Evolutionary conservation across 2,888 invertebrate species (phyloP).

Genomic region (Chloroclysta siterata): DNA sequence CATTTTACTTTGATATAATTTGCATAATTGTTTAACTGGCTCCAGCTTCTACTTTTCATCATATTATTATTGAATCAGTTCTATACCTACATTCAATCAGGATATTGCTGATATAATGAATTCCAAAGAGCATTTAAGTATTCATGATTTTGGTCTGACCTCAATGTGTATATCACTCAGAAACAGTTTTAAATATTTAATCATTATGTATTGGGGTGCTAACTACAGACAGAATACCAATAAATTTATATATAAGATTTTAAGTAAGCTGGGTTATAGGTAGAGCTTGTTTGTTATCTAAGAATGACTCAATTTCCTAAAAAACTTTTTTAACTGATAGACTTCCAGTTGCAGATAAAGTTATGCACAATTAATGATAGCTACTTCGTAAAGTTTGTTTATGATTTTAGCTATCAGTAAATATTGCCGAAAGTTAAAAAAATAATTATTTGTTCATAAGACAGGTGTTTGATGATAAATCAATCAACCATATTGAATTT

Average conservation of each 20-base stretch:
- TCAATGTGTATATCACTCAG: conserved; percentile 1
- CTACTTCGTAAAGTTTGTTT: too few species aligned
- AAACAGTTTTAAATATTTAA: conserved; percentile 20
- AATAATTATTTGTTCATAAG: too few species aligned
- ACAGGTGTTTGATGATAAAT: too few species aligned
- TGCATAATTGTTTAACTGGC: neutral
- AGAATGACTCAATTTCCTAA: neutral
- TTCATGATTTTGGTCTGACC: conserved; percentile 16
- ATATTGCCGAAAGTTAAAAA: too few species aligned
- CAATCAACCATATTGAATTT: too few species aligned
- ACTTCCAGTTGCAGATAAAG: too few species aligned
- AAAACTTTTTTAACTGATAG: too few species aligned
- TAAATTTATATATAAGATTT: neutral
- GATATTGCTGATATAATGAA: conserved; percentile 8
- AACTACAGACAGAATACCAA: neutral
- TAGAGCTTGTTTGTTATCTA: neutral
- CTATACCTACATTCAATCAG: conserved; percentile 8
- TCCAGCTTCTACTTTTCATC: neutral
- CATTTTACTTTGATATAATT: conserved; percentile 5
- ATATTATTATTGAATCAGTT: conserved; percentile 4
- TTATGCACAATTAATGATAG: too few species aligned
- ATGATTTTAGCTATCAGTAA: too few species aligned
- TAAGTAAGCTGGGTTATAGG: neutral
- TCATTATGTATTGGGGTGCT: conserved; percentile 17
- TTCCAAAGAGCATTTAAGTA: conserved; percentile 15